phyloP scores from a whole-genome alignment of 1,140 invertebrate genomes.

The Drosophila trapezifrons region DNA sequence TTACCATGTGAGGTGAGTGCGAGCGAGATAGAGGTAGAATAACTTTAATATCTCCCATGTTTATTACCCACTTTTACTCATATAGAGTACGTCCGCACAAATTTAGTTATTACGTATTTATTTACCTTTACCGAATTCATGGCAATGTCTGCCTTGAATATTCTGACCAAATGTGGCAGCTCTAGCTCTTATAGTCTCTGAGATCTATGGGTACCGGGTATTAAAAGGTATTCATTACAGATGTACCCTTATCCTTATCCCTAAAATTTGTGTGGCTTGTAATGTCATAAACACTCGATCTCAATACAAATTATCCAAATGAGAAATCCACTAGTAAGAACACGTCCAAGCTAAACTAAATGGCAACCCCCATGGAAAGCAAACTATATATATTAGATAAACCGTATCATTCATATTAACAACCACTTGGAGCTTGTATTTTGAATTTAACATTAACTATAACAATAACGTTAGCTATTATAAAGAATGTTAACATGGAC shows the following conservation, averaged over 20 bases:
- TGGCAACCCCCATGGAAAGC: constrained; percentile 44
- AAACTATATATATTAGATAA: constrained; percentile 51
- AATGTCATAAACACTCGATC: constrained; percentile 14
- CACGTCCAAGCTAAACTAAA: constrained; percentile 65
- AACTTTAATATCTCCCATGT: too few relatives aligned
- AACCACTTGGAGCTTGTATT: constrained; percentile 76
- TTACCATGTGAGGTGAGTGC: too few relatives aligned
- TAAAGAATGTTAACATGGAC: constrained; percentile 68
- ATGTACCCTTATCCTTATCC: background rate
- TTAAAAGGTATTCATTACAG: background rate
- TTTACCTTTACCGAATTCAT: too few relatives aligned
- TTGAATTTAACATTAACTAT: constrained; percentile 70
- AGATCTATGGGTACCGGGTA: too few relatives aligned
- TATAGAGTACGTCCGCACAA: too few relatives aligned
- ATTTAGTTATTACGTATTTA: too few relatives aligned
- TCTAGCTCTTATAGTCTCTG: too few relatives aligned
- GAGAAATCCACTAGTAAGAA: constrained; percentile 39
- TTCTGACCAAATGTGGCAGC: too few relatives aligned
- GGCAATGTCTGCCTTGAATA: too few relatives aligned
- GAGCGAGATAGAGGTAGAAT: too few relatives aligned
- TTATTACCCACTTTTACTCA: too few relatives aligned
- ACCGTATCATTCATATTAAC: constrained; percentile 52
- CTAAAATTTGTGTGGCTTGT: background rate
- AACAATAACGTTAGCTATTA: constrained; percentile 45
- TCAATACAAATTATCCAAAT: constrained; percentile 22